These are phyloP conservation scores for Fragum whitleyi DNA, from an alignment of 2,888 invertebrate genomes.

Conservation along the genomic window DNA sequence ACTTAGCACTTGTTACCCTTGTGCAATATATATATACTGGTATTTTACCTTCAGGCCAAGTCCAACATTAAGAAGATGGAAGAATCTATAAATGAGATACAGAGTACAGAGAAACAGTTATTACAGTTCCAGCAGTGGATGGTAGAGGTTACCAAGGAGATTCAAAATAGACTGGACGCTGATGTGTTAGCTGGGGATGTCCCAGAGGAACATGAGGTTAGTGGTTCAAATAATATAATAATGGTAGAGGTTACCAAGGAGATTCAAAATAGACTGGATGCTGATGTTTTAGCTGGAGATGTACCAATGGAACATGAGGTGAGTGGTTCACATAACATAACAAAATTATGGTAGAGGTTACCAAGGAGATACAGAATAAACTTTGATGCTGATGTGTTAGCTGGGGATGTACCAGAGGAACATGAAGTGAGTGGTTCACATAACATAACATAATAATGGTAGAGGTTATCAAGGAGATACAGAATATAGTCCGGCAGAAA, in stretches of 20 bases:
- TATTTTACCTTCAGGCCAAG: slow-evolving; percentile 87
- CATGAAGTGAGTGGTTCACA: slow-evolving; percentile 83
- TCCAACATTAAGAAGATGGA: slow-evolving; percentile 89
- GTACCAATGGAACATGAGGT: slow-evolving; percentile 90
- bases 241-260: slow-evolving; percentile 80
- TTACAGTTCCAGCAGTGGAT: slow-evolving; percentile 87
- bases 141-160: slow-evolving; percentile 77
- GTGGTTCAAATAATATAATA: not conserved
- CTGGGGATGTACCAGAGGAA: slow-evolving; percentile 92
- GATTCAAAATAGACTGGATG: slow-evolving; percentile 89
- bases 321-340: slow-evolving; percentile 31
- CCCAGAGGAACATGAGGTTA: slow-evolving; percentile 89
- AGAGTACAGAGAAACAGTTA: slow-evolving; percentile 91
- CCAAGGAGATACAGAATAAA: slow-evolving; percentile 86
- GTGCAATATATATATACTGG: no score
- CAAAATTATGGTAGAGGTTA: slow-evolving; percentile 82
- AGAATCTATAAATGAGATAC: slow-evolving; percentile 91
- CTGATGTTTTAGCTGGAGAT: slow-evolving; percentile 92
- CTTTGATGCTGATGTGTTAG: slow-evolving; percentile 92
- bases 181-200: slow-evolving; percentile 92
- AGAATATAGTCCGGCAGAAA: no score
- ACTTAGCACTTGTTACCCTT: no score
- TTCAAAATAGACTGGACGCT: slow-evolving; percentile 89
- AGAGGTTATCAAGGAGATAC: slow-evolving; percentile 79
- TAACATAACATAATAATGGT: slow-evolving; percentile 64